A percentile compares a stretch with the other conserved stretches of the same genome.
These are phyloP conservation scores for Habrosyne pyritoides DNA, from an alignment of 2,888 invertebrate genomes.

Conservation along the genomic window DNA sequence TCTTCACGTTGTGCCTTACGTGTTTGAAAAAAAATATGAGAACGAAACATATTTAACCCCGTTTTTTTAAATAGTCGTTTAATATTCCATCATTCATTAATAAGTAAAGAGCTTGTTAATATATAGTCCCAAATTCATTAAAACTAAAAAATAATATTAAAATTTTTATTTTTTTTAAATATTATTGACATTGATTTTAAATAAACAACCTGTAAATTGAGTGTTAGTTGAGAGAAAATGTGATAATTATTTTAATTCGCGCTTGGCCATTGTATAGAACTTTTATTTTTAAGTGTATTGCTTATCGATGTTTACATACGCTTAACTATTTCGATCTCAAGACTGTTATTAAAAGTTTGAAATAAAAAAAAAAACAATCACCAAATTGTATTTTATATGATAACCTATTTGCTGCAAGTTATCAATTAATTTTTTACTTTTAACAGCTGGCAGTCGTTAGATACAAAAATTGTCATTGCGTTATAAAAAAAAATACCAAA, in stretches of 20 bases:
- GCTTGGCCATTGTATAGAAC: neutral
- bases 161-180: no score
- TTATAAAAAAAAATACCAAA: no score
- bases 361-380: neutral
- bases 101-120: neutral
- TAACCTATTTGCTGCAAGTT: no score
- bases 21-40: neutral
- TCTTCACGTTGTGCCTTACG: neutral
- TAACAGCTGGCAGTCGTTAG: no score
- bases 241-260: slow-evolving; percentile 1
- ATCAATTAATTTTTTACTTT: no score
- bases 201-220: neutral
- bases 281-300: neutral
- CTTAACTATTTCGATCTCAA: neutral
- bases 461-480: no score
- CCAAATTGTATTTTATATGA: no score
- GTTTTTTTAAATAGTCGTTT: neutral
- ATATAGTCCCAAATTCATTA: neutral
- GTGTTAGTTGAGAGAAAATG: neutral
- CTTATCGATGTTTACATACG: neutral
- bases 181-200: neutral
- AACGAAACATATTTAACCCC: neutral
- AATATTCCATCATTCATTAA: neutral
- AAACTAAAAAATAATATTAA: no score
- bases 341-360: neutral